phyloP scores from a whole-genome alignment of 2,888 invertebrate genomes.

The Miltochrista miniata region DNA sequence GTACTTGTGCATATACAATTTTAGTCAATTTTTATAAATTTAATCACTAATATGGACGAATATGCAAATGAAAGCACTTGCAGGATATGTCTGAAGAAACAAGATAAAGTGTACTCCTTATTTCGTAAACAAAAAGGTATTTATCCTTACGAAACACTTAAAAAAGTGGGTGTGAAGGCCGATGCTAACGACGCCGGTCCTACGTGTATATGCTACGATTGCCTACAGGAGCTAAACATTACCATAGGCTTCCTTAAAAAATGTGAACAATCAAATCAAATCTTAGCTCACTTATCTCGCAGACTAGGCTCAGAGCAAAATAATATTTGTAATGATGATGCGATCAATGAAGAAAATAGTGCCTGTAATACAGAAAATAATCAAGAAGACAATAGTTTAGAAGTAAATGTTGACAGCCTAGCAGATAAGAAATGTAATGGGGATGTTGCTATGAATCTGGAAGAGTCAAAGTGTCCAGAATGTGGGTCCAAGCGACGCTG shows the following conservation, averaged over 20 bases:
- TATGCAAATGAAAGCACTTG: constrained; percentile 43
- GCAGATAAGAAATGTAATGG: constrained; percentile 9
- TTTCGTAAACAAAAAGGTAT: constrained; percentile 44
- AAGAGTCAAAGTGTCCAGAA: constrained; percentile 32
- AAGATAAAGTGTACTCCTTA: constrained; percentile 49
- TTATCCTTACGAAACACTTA: constrained; percentile 50
- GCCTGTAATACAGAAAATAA: constrained; percentile 4
- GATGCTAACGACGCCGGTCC: constrained; percentile 49
- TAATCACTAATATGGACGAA: constrained; percentile 31
- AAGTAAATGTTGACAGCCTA: constrained; percentile 12
- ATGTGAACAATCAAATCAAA: constrained; percentile 51
- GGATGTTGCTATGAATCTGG: not conserved
- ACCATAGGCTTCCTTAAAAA: constrained; percentile 54
- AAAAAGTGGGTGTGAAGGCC: constrained; percentile 45
- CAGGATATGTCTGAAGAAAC: constrained; percentile 54
- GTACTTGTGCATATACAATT: no score
- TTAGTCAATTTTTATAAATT: no score
- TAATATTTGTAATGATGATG: not conserved
- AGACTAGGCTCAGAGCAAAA: constrained; percentile 4
- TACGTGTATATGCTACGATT: constrained; percentile 54
- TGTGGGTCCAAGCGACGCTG: constrained; percentile 52
- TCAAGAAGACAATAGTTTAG: constrained; percentile 6
- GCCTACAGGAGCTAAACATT: constrained; percentile 53
- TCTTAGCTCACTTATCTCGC: constrained; percentile 23
- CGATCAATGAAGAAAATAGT: not conserved